Conservation (phyloP, 2,113 vertebrate species). For the Chaetodon auriga region DNA sequence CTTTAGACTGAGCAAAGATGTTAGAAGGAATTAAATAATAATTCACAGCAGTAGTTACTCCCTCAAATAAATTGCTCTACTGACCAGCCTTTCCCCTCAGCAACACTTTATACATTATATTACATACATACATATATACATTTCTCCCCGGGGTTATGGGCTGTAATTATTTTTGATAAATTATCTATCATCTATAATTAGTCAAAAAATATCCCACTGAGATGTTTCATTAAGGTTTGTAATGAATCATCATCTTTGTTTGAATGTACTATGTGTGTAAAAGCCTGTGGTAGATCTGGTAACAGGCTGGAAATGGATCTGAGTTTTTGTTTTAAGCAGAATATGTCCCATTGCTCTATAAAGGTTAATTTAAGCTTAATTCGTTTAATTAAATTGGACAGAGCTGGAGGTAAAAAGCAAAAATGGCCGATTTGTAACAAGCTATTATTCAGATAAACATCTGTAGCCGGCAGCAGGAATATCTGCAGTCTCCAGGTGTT, state of each 20-base stretch:
- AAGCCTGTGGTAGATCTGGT: neutral
- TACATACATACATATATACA: neutral
- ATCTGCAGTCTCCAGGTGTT: neutral
- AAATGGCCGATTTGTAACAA: neutral
- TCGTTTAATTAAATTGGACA: neutral
- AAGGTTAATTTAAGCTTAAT: neutral
- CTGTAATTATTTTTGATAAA: neutral
- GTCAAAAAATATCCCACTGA: neutral
- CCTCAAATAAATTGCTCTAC: slow-evolving; percentile 19
- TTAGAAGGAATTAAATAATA: slow-evolving; percentile 34
- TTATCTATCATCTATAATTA: neutral
- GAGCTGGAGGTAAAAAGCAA: neutral
- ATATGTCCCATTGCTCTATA: neutral
- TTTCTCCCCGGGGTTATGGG: neutral
- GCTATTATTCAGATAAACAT: neutral
- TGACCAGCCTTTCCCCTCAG: slow-evolving; percentile 5
- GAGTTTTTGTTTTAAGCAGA: neutral
- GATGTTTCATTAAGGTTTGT: neutral
- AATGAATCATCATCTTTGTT: neutral
- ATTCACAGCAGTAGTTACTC: slow-evolving; percentile 3
- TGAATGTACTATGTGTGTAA: neutral
- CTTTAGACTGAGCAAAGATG: slow-evolving; percentile 33
- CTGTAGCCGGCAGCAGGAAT: neutral
- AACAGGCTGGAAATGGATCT: neutral
- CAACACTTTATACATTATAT: neutral